Base-by-base conservation (phyloP, 2,888 invertebrate species). In the Ectemnius cavifrons region DNA sequence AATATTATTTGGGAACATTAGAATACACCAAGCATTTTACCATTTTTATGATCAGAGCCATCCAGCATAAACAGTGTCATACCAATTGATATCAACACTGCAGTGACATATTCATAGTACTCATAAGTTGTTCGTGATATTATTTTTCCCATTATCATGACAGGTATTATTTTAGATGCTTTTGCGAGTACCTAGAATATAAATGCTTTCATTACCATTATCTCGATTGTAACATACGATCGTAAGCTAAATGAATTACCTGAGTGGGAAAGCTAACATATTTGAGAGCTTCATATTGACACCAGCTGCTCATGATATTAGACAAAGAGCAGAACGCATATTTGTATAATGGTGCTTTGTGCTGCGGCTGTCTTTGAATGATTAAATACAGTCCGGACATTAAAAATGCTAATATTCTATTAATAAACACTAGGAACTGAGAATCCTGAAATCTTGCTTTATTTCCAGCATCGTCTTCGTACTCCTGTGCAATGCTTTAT, bases 301-400 rank as follows among this genome's bases (percentile, higher is more conserved):
- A 99, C 99, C 99, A 99, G 62, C 98, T 98, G 90, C 98, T 98
- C 94, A 99, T 94, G 79, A 99, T 97, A 91, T 99, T 99, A 16
- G 98, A 98, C 86, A 99, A 95, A 3, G 99, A 97, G 88, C 98
- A 98, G 92, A 95, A 99, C 0, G 96, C 96, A 92, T 98, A 99
- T 92, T 98, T 97, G 91, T 97, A 98, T 13, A 98, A 92, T 0
- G 99, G 99, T 67, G 97, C 96, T 27, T 94, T 94, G 86, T 96
- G 95, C 16, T 95, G 92, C 0, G 94, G 93, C 73, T 94, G 94
- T n/a, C 94, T 92, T 57, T 92, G 90, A 60, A 93, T 84, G 18
- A 93, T 78, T 71, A 97, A 92, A 80, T 96, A 94, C 8, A 92
- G 85, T 60, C 94, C 93, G 2, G 97, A 94, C 83, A 97, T 92